Evolutionary conservation across 2,113 vertebrate species (phyloP), one percentile per base, ranked within the genome.

Genomic region (Plecotus auritus): DNA sequence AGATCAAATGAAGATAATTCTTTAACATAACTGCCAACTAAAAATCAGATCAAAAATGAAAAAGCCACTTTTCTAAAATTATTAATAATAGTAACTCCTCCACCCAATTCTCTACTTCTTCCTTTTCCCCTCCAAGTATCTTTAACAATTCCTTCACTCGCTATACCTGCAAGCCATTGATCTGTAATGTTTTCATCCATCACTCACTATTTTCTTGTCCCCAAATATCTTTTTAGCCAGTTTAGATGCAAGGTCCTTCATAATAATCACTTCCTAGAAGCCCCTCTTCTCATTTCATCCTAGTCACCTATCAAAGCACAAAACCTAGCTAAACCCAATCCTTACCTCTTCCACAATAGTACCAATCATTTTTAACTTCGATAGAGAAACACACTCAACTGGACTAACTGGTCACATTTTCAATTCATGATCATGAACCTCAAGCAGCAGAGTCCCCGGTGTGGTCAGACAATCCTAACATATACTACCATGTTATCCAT

Each of bases 21-120:
- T 84, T 95, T 73, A 66, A 89, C 92, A 59, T 13, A 85, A 30
- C 0, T 49, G 18, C 69, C 67, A 85, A 96, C n/a, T 40, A 82
- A 85, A 85, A 82, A 69, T 67, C 69, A 92, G 11, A 84, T 40
- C 18, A 90, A 88, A 94, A 95, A 78, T 22, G 4, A 77, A 80
- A 88, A 81, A 4, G 45, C 2, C 8, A 32, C n/a, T 64, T 92
- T 67, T 85, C 61, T 59, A 82, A 88, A 90, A 94, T 66, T 37
- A 76, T 74, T 70, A 85, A 0, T 16, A 42, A 69, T 1, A 85
- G 77, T 20, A 56, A 83, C 54, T 9, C 56, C 16, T 85, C 45
- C 32, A 49, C 37, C 47, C 3, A 66, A 59, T 47, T 88, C 77
- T 90, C 56, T 70, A 5, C 12, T 30, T 32, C 64, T 86, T 67